These are phyloP conservation scores for Eristalis intricaria DNA, from an alignment of 2,888 invertebrate genomes.

Conservation along the genomic window DNA sequence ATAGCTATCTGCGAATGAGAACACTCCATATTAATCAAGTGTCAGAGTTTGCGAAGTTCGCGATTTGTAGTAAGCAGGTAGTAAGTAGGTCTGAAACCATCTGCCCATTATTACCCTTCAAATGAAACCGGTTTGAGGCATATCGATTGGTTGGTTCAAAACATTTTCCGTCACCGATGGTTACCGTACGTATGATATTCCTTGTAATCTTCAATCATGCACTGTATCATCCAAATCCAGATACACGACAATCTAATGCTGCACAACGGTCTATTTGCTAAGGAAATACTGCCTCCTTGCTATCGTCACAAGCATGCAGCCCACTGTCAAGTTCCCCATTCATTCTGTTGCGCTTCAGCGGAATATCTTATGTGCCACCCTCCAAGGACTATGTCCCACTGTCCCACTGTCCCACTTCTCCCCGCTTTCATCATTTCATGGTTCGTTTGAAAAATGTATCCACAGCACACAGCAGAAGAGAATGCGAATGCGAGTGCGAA, in stretches of 20 bases:
- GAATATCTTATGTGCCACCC: not conserved
- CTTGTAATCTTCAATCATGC: not conserved
- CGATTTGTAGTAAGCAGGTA: too few species aligned
- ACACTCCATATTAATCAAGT: too few species aligned
- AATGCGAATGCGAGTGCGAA: slow-evolving; percentile 15
- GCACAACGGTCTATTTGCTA: not conserved
- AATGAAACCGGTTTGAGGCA: too few species aligned
- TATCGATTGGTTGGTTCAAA: too few species aligned
- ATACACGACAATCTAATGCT: not conserved
- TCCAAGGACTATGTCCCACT: slow-evolving; percentile 2
- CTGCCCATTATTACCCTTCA: too few species aligned
- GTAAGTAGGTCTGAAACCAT: too few species aligned
- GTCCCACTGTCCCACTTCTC: not conserved
- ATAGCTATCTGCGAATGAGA: too few species aligned
- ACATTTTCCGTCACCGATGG: too few species aligned
- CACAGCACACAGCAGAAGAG: slow-evolving; percentile 1
- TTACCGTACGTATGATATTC: too few species aligned
- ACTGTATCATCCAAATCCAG: not conserved
- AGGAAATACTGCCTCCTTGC: not conserved
- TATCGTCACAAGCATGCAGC: not conserved
- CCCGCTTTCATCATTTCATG: slow-evolving; percentile 31
- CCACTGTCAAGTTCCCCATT: not conserved
- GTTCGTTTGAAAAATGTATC: slow-evolving; percentile 33
- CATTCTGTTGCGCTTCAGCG: not conserved
- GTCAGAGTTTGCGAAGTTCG: too few species aligned